Percentiles rank a stretch among this genome's conserved stretches.
Evolutionary conservation across 2,888 invertebrate species (phyloP).

Genomic region (Synanthedon formicaeformis): DNA sequence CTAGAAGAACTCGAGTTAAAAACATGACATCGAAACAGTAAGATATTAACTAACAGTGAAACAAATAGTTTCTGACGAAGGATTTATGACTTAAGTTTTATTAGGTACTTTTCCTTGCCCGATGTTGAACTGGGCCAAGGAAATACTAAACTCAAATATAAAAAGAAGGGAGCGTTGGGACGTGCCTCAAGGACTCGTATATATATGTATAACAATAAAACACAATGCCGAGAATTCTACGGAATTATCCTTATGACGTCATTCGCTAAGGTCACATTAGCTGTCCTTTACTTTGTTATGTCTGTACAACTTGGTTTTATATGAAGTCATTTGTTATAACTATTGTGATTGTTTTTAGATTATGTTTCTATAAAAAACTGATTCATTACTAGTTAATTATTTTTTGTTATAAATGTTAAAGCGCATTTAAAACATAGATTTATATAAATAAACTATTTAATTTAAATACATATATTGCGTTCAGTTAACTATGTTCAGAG

Average conservation of each 20-base stretch:
- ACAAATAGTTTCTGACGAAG: too few relatives aligned
- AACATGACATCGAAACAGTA: too few relatives aligned
- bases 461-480: too few relatives aligned
- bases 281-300: not conserved
- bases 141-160: conserved; percentile 17
- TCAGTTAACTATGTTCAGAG: too few relatives aligned
- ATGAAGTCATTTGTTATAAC: not conserved
- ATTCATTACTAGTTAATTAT: not conserved
- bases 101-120: not conserved
- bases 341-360: too few relatives aligned
- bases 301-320: not conserved
- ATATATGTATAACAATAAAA: not conserved
- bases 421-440: too few relatives aligned
- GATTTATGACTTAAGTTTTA: too few relatives aligned
- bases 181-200: conserved; percentile 13
- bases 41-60: too few relatives aligned
- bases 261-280: conserved; percentile 1
- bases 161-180: conserved; percentile 9
- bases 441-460: too few relatives aligned
- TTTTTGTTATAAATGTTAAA: conserved; percentile 9
- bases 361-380: too few relatives aligned
- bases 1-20: too few relatives aligned
- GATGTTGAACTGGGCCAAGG: conserved; percentile 31
- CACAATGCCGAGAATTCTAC: conserved; percentile 9
- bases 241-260: conserved; percentile 19